phyloP scores from a whole-genome alignment of 1,140 invertebrate species.

The Drosophila kikkawai region DNA sequence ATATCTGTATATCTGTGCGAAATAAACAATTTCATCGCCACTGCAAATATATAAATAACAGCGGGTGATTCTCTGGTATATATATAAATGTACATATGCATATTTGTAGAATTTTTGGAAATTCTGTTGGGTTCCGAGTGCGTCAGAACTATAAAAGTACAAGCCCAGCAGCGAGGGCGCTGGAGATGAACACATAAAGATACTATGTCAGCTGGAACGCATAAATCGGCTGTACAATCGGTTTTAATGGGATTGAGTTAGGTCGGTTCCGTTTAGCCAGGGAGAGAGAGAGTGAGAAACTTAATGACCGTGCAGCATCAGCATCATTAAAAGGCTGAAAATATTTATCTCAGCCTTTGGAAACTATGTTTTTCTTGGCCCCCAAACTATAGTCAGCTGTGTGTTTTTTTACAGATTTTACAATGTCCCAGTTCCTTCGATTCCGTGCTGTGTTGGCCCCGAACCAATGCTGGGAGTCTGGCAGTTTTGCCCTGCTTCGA shows the following conservation, averaged over 20 bases:
- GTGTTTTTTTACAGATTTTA: conserved; percentile 24
- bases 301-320: conserved; percentile 12
- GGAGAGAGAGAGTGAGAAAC: background rate
- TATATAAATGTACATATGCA: background rate
- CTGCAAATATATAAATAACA: conserved; percentile 36
- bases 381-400: background rate
- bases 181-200: conserved; percentile 10
- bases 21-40: conserved; percentile 27
- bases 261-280: conserved; percentile 22
- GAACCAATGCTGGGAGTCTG: conserved; percentile 87
- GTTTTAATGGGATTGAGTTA: conserved; percentile 19
- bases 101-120: conserved; percentile 27
- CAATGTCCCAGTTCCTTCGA: conserved; percentile 89
- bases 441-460: conserved; percentile 92
- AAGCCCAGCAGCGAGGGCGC: conserved; percentile 2
- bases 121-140: conserved; percentile 44
- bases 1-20: conserved; percentile 18
- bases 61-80: conserved; percentile 7
- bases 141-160: conserved; percentile 36
- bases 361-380: conserved; percentile 22
- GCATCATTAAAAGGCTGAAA: conserved; percentile 11
- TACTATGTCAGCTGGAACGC: conserved; percentile 12
- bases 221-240: conserved; percentile 28
- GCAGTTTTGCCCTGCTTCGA: conserved; percentile 90
- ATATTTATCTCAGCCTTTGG: conserved; percentile 19